A percentile compares a stretch with the other conserved stretches of the same genome.
phyloP scores from a whole-genome alignment of 37 sponge, comb jelly and placozoan species.

The Ianthella basta region DNA sequence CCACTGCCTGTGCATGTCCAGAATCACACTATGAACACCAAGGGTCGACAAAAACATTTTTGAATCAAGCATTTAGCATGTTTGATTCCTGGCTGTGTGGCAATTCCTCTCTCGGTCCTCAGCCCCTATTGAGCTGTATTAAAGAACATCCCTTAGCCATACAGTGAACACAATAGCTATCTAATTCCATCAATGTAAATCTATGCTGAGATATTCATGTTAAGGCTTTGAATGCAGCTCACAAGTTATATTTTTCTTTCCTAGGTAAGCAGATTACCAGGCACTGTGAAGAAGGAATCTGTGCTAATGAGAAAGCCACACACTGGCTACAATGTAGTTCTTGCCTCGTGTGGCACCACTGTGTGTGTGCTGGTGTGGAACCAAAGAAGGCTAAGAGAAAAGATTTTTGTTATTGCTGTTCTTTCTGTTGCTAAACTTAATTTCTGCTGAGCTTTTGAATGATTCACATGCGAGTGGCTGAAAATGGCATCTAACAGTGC shows the following conservation, averaged over 20 bases:
- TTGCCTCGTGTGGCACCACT: not conserved
- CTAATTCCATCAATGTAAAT: not conserved
- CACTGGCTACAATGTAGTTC: constrained; percentile 2
- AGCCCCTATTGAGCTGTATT: too few species aligned
- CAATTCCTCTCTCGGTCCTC: too few species aligned
- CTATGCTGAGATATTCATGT: not conserved
- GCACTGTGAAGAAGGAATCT: not conserved
- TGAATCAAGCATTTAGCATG: too few species aligned
- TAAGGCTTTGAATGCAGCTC: not conserved
- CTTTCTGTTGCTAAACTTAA: too few species aligned
- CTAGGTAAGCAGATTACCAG: constrained; percentile 6
- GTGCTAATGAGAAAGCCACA: not conserved
- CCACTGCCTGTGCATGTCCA: too few species aligned
- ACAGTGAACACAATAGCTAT: not conserved
- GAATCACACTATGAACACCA: too few species aligned
- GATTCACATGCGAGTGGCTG: not conserved
- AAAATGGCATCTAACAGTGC: not conserved
- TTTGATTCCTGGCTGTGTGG: too few species aligned
- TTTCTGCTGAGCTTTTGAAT: not conserved
- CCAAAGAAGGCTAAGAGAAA: not conserved
- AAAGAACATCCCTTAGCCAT: too few species aligned
- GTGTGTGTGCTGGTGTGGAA: constrained; percentile 6
- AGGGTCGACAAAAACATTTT: too few species aligned
- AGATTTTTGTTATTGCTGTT: not conserved
- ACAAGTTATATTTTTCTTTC: not conserved